Base-by-base conservation (phyloP, 2,888 invertebrate genomes). In the Drosophila dives region DNA sequence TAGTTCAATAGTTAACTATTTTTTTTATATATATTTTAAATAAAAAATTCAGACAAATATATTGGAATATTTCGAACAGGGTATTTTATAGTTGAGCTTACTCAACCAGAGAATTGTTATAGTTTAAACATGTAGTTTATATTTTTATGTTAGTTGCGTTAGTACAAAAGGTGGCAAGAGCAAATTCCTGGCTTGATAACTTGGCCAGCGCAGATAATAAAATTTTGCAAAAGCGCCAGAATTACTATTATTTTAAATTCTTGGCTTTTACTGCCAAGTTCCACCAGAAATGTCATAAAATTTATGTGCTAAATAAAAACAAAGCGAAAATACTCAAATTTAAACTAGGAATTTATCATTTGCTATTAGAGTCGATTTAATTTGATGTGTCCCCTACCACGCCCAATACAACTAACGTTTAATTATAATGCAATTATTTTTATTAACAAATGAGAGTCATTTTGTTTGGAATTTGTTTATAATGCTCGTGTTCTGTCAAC, bases 401-500 rank as follows among this genome's bases (percentile, higher is more conserved):
- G 23, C 23, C 23, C 20, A 45, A 20, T 15, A 7, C 45, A 45
- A 45, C 20, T 23, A 45, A 8, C 15, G 15, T 45, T 45, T 15
- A 8, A 2, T 4, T 7, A 2, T 15, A 15, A 8, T 8, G 4
- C 23, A 15, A 45, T 15, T 45, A 15, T 45, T 15, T 45, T 45
- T 2, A 20, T 54, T 32, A 51, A 60, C 34, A 34, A 49, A 48
- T 48, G 36, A 55, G 49, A 51, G 36, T 42, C 58, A 40, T 40
- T 58, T 11, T 17, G 23, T 8, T 49, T 55, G n/a, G 33, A 50
- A 34, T 63, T 64, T 38, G 6, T 20, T 23, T 45, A 15, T 15
- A 45, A 62, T 48, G 63, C 51, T 53, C 59, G 55, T 60, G 59
- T 66, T 78, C 60, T 66, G 56, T 17, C 68, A 56, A 75, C 26